Base-by-base conservation (phyloP, 2,888 invertebrate species). In the Caradrina kadenii region DNA sequence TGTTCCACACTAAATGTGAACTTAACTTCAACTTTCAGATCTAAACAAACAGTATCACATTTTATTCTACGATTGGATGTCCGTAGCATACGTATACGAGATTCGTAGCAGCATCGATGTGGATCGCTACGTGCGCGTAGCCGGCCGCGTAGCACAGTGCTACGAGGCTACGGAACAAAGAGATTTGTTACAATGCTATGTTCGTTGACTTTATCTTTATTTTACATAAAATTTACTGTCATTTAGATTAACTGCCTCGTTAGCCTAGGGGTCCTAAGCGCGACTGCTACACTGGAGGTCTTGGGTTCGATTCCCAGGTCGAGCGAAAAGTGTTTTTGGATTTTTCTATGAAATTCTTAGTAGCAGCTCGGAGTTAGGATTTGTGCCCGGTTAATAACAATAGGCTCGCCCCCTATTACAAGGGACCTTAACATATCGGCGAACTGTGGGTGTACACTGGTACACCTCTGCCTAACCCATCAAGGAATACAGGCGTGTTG, bases 21-120 rank as follows among this genome's bases (percentile, higher is more conserved):
- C 60, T 79, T 71, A 63, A 68, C 72, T 48, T 61, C 54, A 4
- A 64, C 17, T 19, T 63, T 17, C 42, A 50, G 58, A 65, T 73
- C 21, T 68, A 74, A 70, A 77, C 69, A 73, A 69, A 69, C 67
- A 68, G 72, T 70, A 72, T 67, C 53, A 64, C 79, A 74, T 83
- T 77, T 73, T 73, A 83, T 79, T 81, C 74, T 79, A 67, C 69
- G 77, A 83, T 79, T 81, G 70, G 70, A 82, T 71, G 69, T 76
- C 60, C 69, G 67, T 80, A 79, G 80, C 80, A 72, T 68, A 75
- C 68, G 80, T 79, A 72, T 68, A 75, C 68, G 60, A 63, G 72
- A 71, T 77, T 71, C 81, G 82, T 79, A 83, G 81, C 66, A 49
- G 76, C 64, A 59, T 45, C 67, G 56, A 52, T 10, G 69, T 63